Conservation (phyloP, 2,113 vertebrate genomes). For the Xiphophorus hellerii region DNA sequence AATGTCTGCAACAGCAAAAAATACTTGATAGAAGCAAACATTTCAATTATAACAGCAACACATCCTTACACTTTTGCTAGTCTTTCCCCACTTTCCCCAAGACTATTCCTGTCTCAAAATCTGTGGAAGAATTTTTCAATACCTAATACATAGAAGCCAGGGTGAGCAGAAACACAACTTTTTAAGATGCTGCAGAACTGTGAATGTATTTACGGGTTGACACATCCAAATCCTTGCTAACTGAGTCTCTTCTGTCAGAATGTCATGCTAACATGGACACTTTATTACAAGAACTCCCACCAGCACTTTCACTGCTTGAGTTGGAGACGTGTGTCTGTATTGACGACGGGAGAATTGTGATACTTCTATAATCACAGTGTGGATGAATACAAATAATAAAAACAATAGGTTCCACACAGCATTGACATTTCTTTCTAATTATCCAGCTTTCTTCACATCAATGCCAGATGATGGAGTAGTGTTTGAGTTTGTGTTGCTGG, state of each 20-base stretch:
- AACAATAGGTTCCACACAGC: constrained; percentile 5
- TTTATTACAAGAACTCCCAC: constrained; percentile 57
- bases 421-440: constrained; percentile 8
- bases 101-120: constrained; percentile 18
- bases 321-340: constrained; percentile 21
- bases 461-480: background rate
- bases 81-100: constrained; percentile 36
- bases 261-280: constrained; percentile 53
- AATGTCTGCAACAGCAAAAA: constrained; percentile 50
- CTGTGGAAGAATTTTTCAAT: background rate
- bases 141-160: constrained; percentile 20
- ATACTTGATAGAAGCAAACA: constrained; percentile 67
- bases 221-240: constrained; percentile 45
- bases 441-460: constrained; percentile 19
- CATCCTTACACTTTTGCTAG: constrained; percentile 28
- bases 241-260: constrained; percentile 54
- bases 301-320: constrained; percentile 54
- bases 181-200: constrained; percentile 13
- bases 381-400: background rate
- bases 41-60: constrained; percentile 45
- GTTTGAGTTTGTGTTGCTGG: constrained; percentile 25
- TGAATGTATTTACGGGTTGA: constrained; percentile 42
- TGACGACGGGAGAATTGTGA: constrained; percentile 39
- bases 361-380: constrained; percentile 40
- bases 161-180: constrained; percentile 28